A percentile compares a stretch with the other conserved stretches of the same genome.
Evolutionary conservation across 1,140 invertebrate genomes (phyloP).

Genomic region (Lucilia cuprina): DNA sequence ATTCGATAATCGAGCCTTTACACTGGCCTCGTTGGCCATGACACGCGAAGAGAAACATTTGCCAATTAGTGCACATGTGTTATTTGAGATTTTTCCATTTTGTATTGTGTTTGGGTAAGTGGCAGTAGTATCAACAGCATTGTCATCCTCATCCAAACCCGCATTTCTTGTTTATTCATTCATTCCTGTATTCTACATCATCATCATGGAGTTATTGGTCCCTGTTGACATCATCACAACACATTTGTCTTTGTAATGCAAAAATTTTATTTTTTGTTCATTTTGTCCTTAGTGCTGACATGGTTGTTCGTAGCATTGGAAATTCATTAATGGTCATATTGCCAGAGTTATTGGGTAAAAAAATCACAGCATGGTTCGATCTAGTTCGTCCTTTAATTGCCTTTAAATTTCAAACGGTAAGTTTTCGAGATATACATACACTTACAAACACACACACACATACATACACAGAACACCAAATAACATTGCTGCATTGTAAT

Average conservation of each 20-base stretch:
- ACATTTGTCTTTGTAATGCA: not conserved
- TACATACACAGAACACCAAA: not conserved
- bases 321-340: conserved; percentile 91
- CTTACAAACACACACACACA: conserved; percentile 15
- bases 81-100: conserved; percentile 98
- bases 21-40: conserved; percentile 79
- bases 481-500: not conserved
- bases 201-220: not conserved
- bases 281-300: conserved; percentile 73
- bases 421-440: conserved; percentile 50
- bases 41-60: conserved; percentile 85
- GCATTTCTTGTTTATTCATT: not conserved
- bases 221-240: not conserved
- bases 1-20: conserved; percentile 92
- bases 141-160: not conserved
- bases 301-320: conserved; percentile 89
- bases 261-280: not conserved
- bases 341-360: conserved; percentile 84
- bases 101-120: conserved; percentile 92
- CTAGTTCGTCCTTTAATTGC: conserved; percentile 89
- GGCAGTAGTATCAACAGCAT: not conserved
- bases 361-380: conserved; percentile 90
- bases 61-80: conserved; percentile 83
- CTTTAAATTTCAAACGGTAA: conserved; percentile 93
- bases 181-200: no score